A percentile compares a stretch with the other conserved stretches of the same genome.
Evolutionary conservation across 1,140 invertebrate genomes (phyloP).

Genomic region (Brachionus rubens): DNA sequence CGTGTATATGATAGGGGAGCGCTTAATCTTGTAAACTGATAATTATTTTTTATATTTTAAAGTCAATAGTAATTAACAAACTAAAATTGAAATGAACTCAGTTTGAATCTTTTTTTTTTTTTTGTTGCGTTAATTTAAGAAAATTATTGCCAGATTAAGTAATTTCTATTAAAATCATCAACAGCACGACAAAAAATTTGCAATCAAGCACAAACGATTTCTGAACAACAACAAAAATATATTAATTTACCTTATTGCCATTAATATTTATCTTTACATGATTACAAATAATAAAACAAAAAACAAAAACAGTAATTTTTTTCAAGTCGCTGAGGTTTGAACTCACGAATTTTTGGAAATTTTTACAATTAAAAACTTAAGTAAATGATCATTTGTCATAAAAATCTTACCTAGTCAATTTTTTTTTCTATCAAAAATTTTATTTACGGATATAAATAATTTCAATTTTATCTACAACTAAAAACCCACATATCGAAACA

Average conservation of each 20-base stretch:
- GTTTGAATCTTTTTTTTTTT: too few species aligned
- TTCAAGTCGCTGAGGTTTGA: constrained; percentile 21
- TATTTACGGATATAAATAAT: constrained; percentile 45
- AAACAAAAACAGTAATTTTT: too few species aligned
- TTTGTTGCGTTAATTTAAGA: too few species aligned
- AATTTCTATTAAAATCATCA: constrained; percentile 36
- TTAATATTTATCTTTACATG: constrained; percentile 34
- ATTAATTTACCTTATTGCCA: constrained; percentile 8
- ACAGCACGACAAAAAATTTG: constrained; percentile 26
- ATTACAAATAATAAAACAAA: constrained; percentile 37
- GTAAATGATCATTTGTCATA: constrained; percentile 44
- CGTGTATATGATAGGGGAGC: too few species aligned
- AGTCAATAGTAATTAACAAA: too few species aligned
- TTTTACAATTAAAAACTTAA: constrained; percentile 34
- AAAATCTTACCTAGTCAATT: constrained; percentile 39
- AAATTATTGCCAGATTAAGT: constrained; percentile 1
- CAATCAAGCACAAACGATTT: constrained; percentile 40
- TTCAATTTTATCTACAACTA: constrained; percentile 9
- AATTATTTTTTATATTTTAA: too few species aligned
- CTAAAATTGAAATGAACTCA: too few species aligned
- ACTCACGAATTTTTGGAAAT: constrained; percentile 23
- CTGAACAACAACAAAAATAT: too few species aligned
- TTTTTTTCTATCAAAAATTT: too few species aligned
- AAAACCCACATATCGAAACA: constrained; percentile 27
- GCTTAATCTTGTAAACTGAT: too few species aligned